Conservation (phyloP, 1,140 invertebrate species). For the Stegodyphus mimosarum region DNA sequence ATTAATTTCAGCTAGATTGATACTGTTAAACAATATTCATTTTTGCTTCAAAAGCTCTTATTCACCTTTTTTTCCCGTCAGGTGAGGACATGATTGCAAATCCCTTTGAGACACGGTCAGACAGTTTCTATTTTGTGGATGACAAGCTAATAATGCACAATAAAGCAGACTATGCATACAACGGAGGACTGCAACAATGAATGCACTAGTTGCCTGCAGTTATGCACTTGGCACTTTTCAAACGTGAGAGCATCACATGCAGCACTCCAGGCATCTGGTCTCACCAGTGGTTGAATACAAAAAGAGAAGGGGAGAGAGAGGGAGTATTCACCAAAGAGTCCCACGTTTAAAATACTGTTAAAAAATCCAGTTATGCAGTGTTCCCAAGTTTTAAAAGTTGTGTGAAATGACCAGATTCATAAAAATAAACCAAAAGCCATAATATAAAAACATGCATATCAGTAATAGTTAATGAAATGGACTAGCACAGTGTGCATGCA, state of each 20-base stretch:
- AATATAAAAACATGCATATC: too few relatives aligned
- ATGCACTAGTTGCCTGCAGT: not conserved
- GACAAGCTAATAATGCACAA: slow-evolving; percentile 98
- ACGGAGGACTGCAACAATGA: slow-evolving; percentile 71
- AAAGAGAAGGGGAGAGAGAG: too few relatives aligned
- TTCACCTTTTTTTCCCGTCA: slow-evolving; percentile 67
- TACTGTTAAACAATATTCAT: too few relatives aligned
- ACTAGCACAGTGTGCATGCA: too few relatives aligned
- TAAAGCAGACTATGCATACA: slow-evolving; percentile 97
- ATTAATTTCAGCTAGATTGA: too few relatives aligned
- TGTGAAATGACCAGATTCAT: not conserved
- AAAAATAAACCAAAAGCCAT: not conserved
- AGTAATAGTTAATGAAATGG: too few relatives aligned
- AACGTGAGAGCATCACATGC: slow-evolving; percentile 36
- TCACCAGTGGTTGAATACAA: slow-evolving; percentile 40
- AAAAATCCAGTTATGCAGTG: not conserved
- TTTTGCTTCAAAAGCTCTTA: too few relatives aligned
- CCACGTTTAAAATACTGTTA: not conserved
- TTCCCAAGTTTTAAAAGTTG: not conserved
- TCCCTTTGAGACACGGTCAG: slow-evolving; percentile 96
- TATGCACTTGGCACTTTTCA: slow-evolving; percentile 41
- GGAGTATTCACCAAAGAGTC: too few relatives aligned
- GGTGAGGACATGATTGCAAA: slow-evolving; percentile 95
- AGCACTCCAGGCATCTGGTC: slow-evolving; percentile 19
- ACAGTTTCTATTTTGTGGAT: slow-evolving; percentile 99